These are phyloP conservation scores for Arothron firmamentum DNA, from an alignment of 2,113 vertebrate species.

Conservation along the genomic window DNA sequence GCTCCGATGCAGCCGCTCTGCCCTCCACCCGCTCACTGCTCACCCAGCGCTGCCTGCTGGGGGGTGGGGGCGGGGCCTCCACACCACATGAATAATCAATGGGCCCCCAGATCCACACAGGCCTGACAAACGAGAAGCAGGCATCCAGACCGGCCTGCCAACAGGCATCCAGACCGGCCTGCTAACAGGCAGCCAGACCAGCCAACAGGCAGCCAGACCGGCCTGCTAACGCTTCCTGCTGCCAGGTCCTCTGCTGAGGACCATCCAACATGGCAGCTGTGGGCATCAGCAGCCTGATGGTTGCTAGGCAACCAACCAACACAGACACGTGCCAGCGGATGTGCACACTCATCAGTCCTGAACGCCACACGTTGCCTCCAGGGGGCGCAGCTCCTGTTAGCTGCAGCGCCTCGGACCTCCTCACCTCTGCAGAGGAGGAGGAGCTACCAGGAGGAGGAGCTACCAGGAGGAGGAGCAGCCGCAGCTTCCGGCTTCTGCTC, in stretches of 20 bases:
- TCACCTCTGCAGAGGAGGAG: not conserved
- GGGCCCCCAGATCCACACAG: not conserved
- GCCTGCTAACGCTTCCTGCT: too few species aligned
- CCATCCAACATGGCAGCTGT: too few species aligned
- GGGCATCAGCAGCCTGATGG: conserved; percentile 19
- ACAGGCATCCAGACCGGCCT: too few species aligned
- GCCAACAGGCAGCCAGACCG: too few species aligned
- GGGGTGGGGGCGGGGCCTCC: not conserved
- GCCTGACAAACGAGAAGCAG: not conserved
- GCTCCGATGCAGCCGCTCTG: too few species aligned
- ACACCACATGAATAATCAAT: not conserved
- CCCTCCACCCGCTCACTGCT: not conserved
- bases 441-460: conserved; percentile 75
- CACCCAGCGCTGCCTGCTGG: too few species aligned
- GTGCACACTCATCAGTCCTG: conserved; percentile 42
- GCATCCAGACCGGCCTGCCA: too few species aligned
- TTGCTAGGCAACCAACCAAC: conserved; percentile 74
- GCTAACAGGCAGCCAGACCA: too few species aligned
- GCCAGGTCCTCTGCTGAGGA: too few species aligned
- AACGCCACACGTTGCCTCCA: conserved; percentile 26
- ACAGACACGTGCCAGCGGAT: conserved; percentile 66
- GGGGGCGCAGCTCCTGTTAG: too few species aligned
- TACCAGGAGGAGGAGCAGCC: conserved; percentile 79
- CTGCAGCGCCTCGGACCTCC: conserved; percentile 6
- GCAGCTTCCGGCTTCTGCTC: conserved; percentile 77